A percentile compares a stretch with the other conserved stretches of the same genome.
phyloP scores from a whole-genome alignment of 2,797 vertebrate species.

The Phalanger gymnotis region DNA sequence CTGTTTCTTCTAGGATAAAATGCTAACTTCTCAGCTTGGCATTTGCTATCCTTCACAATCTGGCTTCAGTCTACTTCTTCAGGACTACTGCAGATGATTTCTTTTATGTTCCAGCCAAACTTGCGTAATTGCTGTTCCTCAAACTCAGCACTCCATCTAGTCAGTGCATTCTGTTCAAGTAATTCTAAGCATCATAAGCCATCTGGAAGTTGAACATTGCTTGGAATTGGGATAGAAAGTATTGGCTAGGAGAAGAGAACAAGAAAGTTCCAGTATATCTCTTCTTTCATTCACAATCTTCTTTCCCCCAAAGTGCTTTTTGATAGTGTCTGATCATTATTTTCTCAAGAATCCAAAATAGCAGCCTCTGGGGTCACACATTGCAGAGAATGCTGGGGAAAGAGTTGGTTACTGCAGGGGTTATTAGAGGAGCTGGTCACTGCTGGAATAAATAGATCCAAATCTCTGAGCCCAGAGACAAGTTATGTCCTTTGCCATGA shows the following conservation, averaged over 20 bases:
- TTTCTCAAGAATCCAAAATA: neutral
- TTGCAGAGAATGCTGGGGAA: neutral
- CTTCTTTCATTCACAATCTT: neutral
- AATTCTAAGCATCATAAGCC: neutral
- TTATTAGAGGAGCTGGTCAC: neutral
- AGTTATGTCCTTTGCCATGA: neutral
- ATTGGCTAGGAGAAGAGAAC: neutral
- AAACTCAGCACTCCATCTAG: neutral
- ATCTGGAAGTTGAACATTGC: neutral
- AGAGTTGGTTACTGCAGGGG: neutral
- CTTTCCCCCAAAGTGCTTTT: neutral
- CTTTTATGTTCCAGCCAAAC: neutral
- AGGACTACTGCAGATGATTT: neutral
- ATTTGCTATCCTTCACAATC: neutral
- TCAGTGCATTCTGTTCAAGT: neutral
- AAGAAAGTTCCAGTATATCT: neutral
- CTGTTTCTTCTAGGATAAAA: neutral
- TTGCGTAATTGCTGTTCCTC: neutral
- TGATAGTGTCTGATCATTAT: neutral
- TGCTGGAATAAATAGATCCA: neutral
- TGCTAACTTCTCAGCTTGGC: neutral
- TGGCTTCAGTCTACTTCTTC: neutral
- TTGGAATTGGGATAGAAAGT: neutral
- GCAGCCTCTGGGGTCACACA: neutral
- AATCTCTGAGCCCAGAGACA: neutral